phyloP scores from a whole-genome alignment of 1,140 invertebrate genomes.

The Lutraria rhynchaena region DNA sequence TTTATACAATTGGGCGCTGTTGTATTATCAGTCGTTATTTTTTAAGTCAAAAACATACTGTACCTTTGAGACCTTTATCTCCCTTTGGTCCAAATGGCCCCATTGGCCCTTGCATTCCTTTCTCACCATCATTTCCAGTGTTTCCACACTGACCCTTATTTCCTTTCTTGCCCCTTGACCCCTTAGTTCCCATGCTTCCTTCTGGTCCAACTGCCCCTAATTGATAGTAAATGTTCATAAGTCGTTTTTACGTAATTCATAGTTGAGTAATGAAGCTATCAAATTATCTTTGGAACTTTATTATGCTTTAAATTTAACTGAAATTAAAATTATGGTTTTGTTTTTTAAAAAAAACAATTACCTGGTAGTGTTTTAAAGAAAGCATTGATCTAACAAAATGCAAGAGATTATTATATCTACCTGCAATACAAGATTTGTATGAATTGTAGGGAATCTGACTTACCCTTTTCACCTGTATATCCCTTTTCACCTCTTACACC shows the following conservation, averaged over 20 bases:
- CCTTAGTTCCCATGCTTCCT: conserved; percentile 68
- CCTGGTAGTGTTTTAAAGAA: no score
- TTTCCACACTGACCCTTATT: conserved; percentile 59
- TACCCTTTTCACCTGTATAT: conserved; percentile 66
- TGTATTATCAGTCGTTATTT: no score
- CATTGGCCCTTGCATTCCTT: conserved; percentile 66
- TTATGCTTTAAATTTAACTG: background rate
- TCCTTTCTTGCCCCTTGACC: conserved; percentile 67
- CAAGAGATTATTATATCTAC: no score
- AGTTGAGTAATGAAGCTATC: background rate
- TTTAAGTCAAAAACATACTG: no score
- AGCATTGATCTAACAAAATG: no score
- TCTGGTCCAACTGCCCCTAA: conserved; percentile 64
- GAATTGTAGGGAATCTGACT: no score
- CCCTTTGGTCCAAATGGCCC: conserved; percentile 69
- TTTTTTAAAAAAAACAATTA: no score
- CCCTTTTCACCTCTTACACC: conserved; percentile 61
- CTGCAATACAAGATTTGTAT: no score
- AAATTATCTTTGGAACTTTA: background rate
- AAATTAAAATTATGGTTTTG: no score
- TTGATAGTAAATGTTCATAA: conserved; percentile 40
- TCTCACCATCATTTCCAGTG: conserved; percentile 65
- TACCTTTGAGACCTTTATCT: conserved; percentile 68
- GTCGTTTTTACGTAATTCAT: background rate
- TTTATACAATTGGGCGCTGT: no score